Percentiles rank a stretch among this genome's conserved stretches.
Conservation (phyloP, 2,797 vertebrate genomes). For the Bryconaethiops microstoma region DNA sequence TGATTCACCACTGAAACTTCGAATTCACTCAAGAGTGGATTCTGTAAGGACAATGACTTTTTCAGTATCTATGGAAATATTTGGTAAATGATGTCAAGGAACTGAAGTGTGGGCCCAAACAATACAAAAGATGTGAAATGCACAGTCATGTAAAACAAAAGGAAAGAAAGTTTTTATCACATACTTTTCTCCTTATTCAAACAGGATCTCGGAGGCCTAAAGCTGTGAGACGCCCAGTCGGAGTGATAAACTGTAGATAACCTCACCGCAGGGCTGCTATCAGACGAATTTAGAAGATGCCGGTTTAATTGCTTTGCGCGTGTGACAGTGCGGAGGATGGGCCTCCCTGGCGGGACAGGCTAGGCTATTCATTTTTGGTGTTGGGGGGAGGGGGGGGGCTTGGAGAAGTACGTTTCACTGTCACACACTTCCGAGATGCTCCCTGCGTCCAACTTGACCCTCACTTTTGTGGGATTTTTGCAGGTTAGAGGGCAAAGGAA, state of each 20-base stretch:
- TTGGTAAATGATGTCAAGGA: too few species aligned
- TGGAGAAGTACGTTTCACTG: constrained; percentile 29
- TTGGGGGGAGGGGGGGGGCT: constrained; percentile 10
- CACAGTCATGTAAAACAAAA: not conserved
- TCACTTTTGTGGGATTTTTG: constrained; percentile 44
- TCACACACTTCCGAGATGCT: constrained; percentile 26
- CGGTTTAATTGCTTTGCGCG: constrained; percentile 48
- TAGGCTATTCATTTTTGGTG: too few species aligned
- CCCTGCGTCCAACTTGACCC: constrained; percentile 41
- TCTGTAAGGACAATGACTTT: too few species aligned
- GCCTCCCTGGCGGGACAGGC: constrained; percentile 17
- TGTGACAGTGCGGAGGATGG: constrained; percentile 27
- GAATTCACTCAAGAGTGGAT: not conserved
- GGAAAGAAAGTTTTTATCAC: not conserved
- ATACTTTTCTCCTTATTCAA: constrained; percentile 7
- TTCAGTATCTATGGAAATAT: not conserved
- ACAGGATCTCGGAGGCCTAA: not conserved
- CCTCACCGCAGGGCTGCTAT: constrained; percentile 34
- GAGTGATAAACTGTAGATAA: constrained; percentile 31
- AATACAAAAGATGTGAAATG: not conserved
- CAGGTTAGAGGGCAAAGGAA: constrained; percentile 24
- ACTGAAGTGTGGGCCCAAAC: too few species aligned
- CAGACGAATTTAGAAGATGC: constrained; percentile 39
- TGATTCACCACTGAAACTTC: not conserved
- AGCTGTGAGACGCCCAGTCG: constrained; percentile 12